Base-by-base conservation (phyloP, 2,888 invertebrate species). In the Drosophila melanosoma region DNA sequence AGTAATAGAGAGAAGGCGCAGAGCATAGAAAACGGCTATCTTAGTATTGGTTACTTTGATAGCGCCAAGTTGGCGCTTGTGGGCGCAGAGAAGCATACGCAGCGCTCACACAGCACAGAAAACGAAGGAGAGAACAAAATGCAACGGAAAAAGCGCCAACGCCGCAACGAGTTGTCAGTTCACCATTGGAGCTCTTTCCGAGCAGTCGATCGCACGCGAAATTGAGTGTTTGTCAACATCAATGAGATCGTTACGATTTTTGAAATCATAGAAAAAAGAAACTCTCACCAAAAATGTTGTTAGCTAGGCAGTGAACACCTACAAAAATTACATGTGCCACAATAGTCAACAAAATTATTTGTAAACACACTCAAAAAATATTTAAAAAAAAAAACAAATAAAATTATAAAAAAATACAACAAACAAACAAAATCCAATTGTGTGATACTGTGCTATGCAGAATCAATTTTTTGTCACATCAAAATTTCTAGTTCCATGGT, bases 101-200 rank as follows among this genome's bases (percentile, higher is more conserved):
- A 33, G 51, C 40, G 26, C 57, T 71, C 65, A 49, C 45, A 64
- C 59, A 68, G 62, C 17, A 74, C 29, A 54, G 42, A 40, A 57
- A 42, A 59, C 73, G 79, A 79, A 79, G 38, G 79, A 79, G 79
- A 79, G 76, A 49, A 48, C 67, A 79, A 76, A 79, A 57, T 79
- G 79, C 79, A 79, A 76, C 70, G 68, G 79, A 76, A 79, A 79
- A 79, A 79, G 79, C 79, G 79, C 79, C 79, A 79, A 79, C 79
- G 53, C 76, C 76, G 79, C 79, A 79, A 62, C 62, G 76, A 79
- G 62, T 79, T 66, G 74, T 64, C 63, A 80, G 80, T 81, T 78
- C 61, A 73, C 68, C 61, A 67, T 79, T 74, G 79, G 79, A 81
- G 81, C 81, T 81, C 81, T 54, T 29, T 49, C 45, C 32, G 79